phyloP scores from a whole-genome alignment of 2,797 vertebrate genomes.

The Phoeniculus purpureus region DNA sequence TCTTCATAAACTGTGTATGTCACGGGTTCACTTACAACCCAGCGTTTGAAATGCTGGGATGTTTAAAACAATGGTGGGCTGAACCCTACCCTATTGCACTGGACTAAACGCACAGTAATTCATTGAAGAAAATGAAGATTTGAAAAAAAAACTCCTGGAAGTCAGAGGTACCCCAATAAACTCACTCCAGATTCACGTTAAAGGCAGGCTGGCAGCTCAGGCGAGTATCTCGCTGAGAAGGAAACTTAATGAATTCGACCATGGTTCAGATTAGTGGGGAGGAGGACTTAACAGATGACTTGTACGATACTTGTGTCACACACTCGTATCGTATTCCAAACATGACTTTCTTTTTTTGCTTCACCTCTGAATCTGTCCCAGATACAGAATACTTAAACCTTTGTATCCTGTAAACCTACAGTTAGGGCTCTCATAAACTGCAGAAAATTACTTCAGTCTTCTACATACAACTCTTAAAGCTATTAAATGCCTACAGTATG shows the following conservation, averaged over 20 bases:
- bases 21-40: background rate
- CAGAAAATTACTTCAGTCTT: conserved; percentile 67
- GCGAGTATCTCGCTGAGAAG: background rate
- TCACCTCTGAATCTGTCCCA: background rate
- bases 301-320: background rate
- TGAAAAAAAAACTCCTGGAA: background rate
- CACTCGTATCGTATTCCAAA: conserved; percentile 19
- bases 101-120: background rate
- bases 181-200: background rate
- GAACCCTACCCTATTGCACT: background rate
- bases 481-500: conserved; percentile 57
- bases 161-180: background rate
- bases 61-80: background rate
- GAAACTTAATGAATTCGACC: background rate
- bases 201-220: background rate
- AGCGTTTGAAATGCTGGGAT: background rate
- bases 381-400: conserved; percentile 55
- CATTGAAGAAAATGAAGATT: background rate
- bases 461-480: conserved; percentile 27
- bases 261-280: background rate
- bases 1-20: background rate
- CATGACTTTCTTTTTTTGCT: background rate
- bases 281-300: background rate
- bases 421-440: conserved; percentile 55
- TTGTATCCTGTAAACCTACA: conserved; percentile 50